Evolutionary conservation across 2,888 invertebrate species (phyloP), one percentile per base, ranked within the genome.

Genomic region (Hoplodrina blanda): DNA sequence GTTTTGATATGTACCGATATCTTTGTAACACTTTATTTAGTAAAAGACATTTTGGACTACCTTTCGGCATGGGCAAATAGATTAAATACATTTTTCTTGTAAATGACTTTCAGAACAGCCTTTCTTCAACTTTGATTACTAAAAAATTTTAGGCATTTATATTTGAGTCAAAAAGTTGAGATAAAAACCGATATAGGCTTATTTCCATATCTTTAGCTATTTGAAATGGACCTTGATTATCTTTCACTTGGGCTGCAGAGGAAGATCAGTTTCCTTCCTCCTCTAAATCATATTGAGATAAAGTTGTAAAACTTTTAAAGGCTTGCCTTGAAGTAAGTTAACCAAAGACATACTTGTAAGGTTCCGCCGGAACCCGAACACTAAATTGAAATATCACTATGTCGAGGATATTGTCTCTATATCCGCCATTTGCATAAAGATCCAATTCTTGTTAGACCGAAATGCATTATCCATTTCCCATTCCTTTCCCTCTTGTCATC

Each of bases 351-450:
- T 66, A 72, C 44, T 75, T 52, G 44, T 20, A n/a, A n/a, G 46
- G 46, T 52, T 53, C 52, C 75, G 52, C 17, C 67, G 56, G 71
- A 57, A 64, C 76, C 71, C 54, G 13, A 62, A 62, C 30, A 75
- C 70, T 66, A 77, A 82, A 82, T 82, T 80, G 80, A 65, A 76
- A 64, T 77, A 82, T 80, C 82, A 80, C 73, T 74, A 68, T 78
- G 80, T 82, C 62, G 69, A 73, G 80, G 82, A 80, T 71, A 81
- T 78, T 83, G 81, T 83, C 83, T 85, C 78, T 70, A 73, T 73
- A 76, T 77, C 75, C 78, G 67, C 19, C 70, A 83, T 83, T 83
- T 77, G 73, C 83, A 85, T 85, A 81, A 82, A 78, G 73, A 84
- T 80, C 76, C 69, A 80, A 78, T 82, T 78, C 77, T 76, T 78